Base-by-base conservation (phyloP, 2,113 vertebrate genomes). In the Cyanocitta stelleri region DNA sequence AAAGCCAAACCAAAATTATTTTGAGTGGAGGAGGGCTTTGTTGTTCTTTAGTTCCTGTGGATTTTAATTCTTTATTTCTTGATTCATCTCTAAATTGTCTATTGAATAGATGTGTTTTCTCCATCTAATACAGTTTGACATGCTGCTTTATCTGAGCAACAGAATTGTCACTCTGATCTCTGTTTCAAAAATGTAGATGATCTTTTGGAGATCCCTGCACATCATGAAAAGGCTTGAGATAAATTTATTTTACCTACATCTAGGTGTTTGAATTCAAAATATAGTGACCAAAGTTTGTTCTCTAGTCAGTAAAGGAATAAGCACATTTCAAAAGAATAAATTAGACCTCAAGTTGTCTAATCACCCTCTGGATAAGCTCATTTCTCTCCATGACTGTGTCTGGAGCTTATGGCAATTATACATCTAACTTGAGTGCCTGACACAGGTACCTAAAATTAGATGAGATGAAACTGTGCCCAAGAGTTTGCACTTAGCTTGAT, bases 391-490 rank as follows among this genome's bases (percentile, higher is more conserved):
- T 75, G 56, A 82, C 37, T 80, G 4, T 78, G 27, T 73, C 63
- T 37, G 56, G 59, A 93, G 62, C 82, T 76, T 92, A 67, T 71
- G 51, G 86, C 79, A 96, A 67, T 85, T 83, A 69, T 11, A 55
- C 51, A 62, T 94, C 33, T 59, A 61, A 77, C 16, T 85, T 68
- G 37, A 61, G 55, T 69, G 88, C 68, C 75, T 95, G 76, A 84
- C 86, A 91, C 55, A 77, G 76, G 48, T 92, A 90, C 43, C 87
- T 94, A 93, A 95, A 95, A 94, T 96, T 89, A 93, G 92, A 69
- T 41, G 62, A 92, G 46, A 93, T 80, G 90, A 95, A 95, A 81
- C 68, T 90, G 71, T 92, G 83, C 88, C 86, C 24, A 4, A 88
- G 78, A 94, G 21, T 88, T 96, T 93, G 89, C 87, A 91, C 85